Evolutionary conservation across 2,113 vertebrate species (phyloP).

Genomic region (Chloebia gouldiae): DNA sequence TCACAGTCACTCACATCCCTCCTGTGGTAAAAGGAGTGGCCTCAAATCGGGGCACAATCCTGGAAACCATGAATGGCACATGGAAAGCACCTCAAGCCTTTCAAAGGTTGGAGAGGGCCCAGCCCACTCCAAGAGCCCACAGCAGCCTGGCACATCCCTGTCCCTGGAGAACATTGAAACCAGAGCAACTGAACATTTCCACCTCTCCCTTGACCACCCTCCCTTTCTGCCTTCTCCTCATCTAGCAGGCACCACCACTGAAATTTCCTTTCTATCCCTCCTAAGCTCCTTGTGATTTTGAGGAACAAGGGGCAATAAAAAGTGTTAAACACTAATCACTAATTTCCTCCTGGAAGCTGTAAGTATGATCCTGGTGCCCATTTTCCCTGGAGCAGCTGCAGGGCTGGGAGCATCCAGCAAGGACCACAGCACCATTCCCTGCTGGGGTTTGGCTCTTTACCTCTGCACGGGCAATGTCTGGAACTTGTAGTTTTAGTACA

Average conservation of each 20-base stretch:
- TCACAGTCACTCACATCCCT: not conserved
- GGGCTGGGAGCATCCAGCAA: not conserved
- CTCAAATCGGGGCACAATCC: not conserved
- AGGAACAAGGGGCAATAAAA: not conserved
- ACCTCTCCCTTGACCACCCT: not conserved
- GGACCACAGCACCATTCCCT: not conserved
- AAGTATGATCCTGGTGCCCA: not conserved
- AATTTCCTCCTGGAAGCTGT: not conserved
- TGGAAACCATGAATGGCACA: fast-evolving
- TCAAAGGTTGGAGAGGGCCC: not conserved
- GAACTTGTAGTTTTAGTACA: not conserved
- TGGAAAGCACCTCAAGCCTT: not conserved
- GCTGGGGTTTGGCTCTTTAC: not conserved
- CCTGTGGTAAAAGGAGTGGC: not conserved
- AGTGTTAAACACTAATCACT: not conserved
- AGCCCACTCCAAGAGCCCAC: not conserved
- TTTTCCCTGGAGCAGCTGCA: not conserved
- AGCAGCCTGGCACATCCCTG: not conserved
- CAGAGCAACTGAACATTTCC: not conserved
- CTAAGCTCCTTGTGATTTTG: not conserved
- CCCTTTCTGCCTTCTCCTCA: not conserved
- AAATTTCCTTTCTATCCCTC: not conserved
- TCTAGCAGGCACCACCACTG: not conserved
- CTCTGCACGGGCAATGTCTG: fast-evolving
- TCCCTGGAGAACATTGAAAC: not conserved